Evolutionary conservation across 2,797 vertebrate genomes (phyloP), one percentile per base, ranked within the genome.

Genomic region (Rhinella marina): DNA sequence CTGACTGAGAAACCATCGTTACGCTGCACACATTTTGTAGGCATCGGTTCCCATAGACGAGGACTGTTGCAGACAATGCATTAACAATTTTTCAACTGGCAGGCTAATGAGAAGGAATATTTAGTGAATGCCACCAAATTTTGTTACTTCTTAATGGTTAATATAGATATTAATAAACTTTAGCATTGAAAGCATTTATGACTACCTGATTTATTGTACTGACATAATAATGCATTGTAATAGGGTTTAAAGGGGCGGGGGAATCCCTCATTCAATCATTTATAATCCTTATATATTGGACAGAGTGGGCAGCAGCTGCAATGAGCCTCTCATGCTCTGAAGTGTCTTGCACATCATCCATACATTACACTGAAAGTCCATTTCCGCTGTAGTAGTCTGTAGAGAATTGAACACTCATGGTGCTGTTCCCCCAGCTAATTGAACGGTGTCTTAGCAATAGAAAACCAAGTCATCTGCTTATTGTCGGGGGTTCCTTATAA

Each of bases 151-250:
- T 80, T 29, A 77, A 85, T 11, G 70, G 50, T 54, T 81, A 68
- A 19, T 12, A 4, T 66, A 68, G 11, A 54, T 12, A 50, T 2
- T 48, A 86, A 86, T 86, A 86, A 86, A 86, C 64, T 70, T 59
- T 13, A 81, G 54, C n/a, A 13, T n/a, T 56, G 23, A 86, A 81
- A 81, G 77, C 77, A 86, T 59, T 81, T 50, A n/a, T 75, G 21
- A 16, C 56, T 75, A 29, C 54, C 16, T 75, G n/a, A 66, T 16
- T 72, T 17, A 81, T n/a, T 50, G 5, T 23, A 56, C 16, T 79
- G 54, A 23, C 23, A 21, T 2, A 25, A 50, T n/a, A 77, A 54
- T n/a, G 10, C 10, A 21, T 14, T 52, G 54, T n/a, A 52, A 52
- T 52, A 3, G 68, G 29, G 7, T 70, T 7, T 70, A 48, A 50